Percentiles rank a stretch among this genome's conserved stretches.
These are phyloP conservation scores for Diprion similis DNA, from an alignment of 1,140 invertebrate species.

Conservation along the genomic window DNA sequence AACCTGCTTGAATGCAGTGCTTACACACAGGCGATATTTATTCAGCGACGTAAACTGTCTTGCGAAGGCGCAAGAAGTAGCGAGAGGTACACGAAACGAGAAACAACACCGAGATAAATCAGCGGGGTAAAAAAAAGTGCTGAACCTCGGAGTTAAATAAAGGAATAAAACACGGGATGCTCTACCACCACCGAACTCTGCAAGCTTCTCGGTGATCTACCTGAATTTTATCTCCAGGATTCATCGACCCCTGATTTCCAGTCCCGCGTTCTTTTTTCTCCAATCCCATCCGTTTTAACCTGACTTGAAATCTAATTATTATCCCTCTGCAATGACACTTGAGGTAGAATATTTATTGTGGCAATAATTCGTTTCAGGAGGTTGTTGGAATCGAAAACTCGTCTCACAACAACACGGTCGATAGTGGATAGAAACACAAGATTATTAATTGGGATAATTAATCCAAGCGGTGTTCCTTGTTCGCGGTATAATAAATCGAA, in stretches of 20 bases:
- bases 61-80: slow-evolving; percentile 1
- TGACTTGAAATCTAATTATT: no score
- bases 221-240: background rate
- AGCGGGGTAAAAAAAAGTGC: background rate
- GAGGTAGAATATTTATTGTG: no score
- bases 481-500: no score
- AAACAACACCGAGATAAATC: background rate
- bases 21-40: background rate
- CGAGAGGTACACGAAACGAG: slow-evolving; percentile 2
- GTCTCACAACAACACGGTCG: no score
- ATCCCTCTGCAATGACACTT: no score
- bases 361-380: no score
- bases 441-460: no score
- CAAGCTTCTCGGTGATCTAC: background rate
- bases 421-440: no score
- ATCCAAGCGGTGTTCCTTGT: no score
- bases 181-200: background rate
- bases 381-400: no score
- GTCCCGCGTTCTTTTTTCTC: background rate
- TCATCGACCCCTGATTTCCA: slow-evolving; percentile 5
- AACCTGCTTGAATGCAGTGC: no score
- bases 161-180: background rate
- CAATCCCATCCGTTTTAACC: background rate
- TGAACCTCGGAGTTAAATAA: background rate
- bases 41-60: background rate